Conservation (phyloP, 2,888 invertebrate genomes). For the Chirona hameri region DNA sequence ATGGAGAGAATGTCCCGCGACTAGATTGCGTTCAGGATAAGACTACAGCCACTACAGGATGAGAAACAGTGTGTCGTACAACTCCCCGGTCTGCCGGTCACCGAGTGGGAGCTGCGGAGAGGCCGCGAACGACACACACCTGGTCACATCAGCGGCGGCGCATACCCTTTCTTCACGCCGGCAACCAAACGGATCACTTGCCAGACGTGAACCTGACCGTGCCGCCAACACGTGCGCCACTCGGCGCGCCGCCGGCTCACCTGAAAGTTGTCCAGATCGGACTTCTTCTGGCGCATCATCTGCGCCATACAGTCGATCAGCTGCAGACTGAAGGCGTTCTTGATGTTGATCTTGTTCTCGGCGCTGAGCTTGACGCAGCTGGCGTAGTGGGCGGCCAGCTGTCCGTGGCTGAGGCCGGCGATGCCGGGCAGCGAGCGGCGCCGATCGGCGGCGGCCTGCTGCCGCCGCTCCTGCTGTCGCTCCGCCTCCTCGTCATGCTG, state of each 20-base stretch:
- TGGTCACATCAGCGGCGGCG: too few relatives aligned
- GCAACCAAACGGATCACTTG: too few relatives aligned
- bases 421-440: slow-evolving; percentile 44
- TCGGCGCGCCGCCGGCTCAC: slow-evolving; percentile 41
- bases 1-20: too few relatives aligned
- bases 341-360: slow-evolving; percentile 71
- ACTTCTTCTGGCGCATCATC: slow-evolving; percentile 66
- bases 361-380: slow-evolving; percentile 73
- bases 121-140: neutral
- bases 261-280: slow-evolving; percentile 60
- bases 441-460: slow-evolving; percentile 30
- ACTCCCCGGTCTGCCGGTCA: neutral
- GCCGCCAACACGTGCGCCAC: too few relatives aligned
- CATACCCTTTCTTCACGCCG: too few relatives aligned
- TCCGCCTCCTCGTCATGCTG: slow-evolving; percentile 39
- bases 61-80: too few relatives aligned
- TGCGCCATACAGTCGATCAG: slow-evolving; percentile 80
- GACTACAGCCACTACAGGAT: too few relatives aligned
- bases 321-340: slow-evolving; percentile 83
- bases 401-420: slow-evolving; percentile 51
- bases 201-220: too few relatives aligned
- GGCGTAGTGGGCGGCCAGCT: slow-evolving; percentile 61
- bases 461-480: slow-evolving; percentile 36
- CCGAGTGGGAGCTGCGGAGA: neutral
- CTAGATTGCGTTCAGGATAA: too few relatives aligned